These are phyloP conservation scores for Danio albolineatus DNA, from an alignment of 2,797 vertebrate genomes.

Conservation along the genomic window DNA sequence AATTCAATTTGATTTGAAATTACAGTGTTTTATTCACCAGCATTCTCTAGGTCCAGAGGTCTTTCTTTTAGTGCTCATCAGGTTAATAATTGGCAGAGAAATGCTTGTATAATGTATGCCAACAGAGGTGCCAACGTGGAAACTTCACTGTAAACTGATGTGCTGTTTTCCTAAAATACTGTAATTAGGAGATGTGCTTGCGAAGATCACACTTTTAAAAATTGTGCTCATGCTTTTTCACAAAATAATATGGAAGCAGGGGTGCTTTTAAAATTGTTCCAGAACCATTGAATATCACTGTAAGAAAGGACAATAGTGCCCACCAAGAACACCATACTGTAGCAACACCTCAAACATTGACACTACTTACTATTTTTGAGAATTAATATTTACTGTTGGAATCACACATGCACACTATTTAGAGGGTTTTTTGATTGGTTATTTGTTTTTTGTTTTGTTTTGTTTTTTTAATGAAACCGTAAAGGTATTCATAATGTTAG, in stretches of 20 bases:
- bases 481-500: background rate
- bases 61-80: slow-evolving; percentile 1
- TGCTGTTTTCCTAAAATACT: background rate
- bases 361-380: background rate
- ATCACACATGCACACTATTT: background rate
- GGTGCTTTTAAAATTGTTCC: background rate
- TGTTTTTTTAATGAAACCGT: too few relatives aligned
- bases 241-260: background rate
- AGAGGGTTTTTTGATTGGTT: background rate
- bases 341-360: background rate
- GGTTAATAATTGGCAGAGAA: slow-evolving; percentile 42
- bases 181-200: background rate
- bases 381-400: background rate
- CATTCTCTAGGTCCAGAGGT: slow-evolving; percentile 19
- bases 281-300: background rate
- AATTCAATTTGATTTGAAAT: background rate
- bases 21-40: slow-evolving; percentile 1
- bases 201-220: background rate
- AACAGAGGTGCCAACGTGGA: slow-evolving; percentile 8
- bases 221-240: background rate
- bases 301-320: background rate
- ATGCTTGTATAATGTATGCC: slow-evolving; percentile 23
- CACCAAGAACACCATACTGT: background rate
- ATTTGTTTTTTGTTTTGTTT: too few relatives aligned
- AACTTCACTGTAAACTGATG: background rate